Evolutionary conservation across 2,113 vertebrate genomes (phyloP).

Genomic region (Lepus europaeus): DNA sequence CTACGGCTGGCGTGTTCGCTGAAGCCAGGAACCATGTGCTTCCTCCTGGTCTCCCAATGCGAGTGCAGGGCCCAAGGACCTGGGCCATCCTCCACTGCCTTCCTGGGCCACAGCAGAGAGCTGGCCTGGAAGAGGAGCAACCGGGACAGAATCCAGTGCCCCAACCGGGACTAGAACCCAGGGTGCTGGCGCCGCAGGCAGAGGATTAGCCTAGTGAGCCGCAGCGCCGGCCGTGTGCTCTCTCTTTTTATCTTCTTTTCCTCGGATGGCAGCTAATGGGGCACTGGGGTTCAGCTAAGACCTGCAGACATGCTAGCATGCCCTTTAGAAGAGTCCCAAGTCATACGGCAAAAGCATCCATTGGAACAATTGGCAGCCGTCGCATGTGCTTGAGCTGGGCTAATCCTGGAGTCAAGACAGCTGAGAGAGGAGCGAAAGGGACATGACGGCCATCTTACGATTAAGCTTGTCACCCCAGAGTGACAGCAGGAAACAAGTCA

Average conservation of each 20-base stretch:
- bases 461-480: not conserved
- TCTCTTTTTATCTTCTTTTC: not conserved
- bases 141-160: no score
- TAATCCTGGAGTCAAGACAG: not conserved
- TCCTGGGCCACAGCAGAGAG: no score
- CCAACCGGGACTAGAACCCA: no score
- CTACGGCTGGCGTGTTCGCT: no score
- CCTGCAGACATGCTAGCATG: not conserved
- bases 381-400: not conserved
- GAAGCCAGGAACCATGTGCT: no score
- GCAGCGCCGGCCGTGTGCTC: no score
- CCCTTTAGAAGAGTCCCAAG: not conserved
- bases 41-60: no score
- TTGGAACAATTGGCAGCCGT: not conserved
- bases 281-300: not conserved
- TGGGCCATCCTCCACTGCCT: no score
- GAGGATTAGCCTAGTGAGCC: no score
- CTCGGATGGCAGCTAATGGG: not conserved
- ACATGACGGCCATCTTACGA: not conserved
- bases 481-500: not conserved
- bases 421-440: not conserved
- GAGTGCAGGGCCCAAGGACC: no score
- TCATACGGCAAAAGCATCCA: not conserved
- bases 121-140: no score
- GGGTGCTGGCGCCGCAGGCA: no score